Conservation (phyloP, 2,888 invertebrate genomes). For the Masnerella sp. region DNA sequence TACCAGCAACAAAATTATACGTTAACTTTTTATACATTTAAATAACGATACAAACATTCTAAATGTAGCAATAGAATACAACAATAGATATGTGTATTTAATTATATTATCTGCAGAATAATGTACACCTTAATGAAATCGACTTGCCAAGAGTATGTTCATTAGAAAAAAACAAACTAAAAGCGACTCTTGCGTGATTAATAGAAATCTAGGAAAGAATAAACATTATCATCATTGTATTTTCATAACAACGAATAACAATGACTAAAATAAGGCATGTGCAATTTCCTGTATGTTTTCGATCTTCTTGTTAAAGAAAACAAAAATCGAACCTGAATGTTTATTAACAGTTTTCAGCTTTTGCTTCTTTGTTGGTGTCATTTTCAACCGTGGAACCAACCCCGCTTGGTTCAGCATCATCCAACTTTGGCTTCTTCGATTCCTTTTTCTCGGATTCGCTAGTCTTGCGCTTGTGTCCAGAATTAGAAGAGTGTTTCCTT, state of each 20-base stretch:
- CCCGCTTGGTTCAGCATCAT: conserved; percentile 9
- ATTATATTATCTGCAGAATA: too few species aligned
- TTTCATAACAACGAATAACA: background rate
- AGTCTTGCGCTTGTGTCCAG: conserved; percentile 41
- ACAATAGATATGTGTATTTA: too few species aligned
- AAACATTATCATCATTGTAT: background rate
- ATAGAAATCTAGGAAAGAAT: conserved; percentile 3
- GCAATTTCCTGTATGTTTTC: too few species aligned
- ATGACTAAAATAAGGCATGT: background rate
- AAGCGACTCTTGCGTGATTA: conserved; percentile 9
- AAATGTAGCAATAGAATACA: too few species aligned
- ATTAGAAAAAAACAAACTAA: too few species aligned
- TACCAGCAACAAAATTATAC: too few species aligned
- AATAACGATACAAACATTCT: too few species aligned
- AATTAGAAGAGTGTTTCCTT: conserved; percentile 50
- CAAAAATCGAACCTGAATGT: too few species aligned
- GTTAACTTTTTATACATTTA: too few species aligned
- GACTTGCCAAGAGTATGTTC: too few species aligned
- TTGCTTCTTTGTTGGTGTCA: conserved; percentile 1
- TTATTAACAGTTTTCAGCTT: conserved; percentile 22
- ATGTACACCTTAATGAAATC: too few species aligned
- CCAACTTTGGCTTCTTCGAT: conserved; percentile 23
- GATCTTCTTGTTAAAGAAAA: too few species aligned
- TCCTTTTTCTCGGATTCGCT: conserved; percentile 49
- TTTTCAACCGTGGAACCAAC: conserved; percentile 1